These are phyloP conservation scores for Desmodus rotundus DNA, from an alignment of 2,113 vertebrate genomes.

Conservation along the genomic window DNA sequence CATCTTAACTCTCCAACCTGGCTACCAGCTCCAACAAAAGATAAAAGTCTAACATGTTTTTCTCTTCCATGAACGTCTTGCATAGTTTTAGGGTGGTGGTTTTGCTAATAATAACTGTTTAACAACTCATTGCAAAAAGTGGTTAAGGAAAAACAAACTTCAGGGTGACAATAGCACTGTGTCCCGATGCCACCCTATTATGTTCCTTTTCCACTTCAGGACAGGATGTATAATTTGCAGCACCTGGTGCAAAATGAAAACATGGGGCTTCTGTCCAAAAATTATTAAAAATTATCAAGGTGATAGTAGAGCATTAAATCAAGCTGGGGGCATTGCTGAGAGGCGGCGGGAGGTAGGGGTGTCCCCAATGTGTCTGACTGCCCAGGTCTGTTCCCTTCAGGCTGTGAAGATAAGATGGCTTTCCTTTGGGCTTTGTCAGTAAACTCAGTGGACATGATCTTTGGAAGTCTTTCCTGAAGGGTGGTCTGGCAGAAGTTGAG, in stretches of 20 bases:
- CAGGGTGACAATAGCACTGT: background rate
- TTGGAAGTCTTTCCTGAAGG: background rate
- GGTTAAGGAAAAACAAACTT: background rate
- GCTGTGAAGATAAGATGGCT: background rate
- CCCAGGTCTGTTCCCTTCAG: background rate
- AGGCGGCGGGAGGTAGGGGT: fast-evolving
- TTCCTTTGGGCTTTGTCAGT: background rate
- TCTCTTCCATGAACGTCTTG: background rate
- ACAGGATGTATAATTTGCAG: background rate
- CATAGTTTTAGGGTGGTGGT: background rate
- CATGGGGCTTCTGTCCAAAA: background rate
- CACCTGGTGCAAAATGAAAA: background rate
- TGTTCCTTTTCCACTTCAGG: background rate
- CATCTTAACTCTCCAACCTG: background rate
- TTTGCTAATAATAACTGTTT: background rate
- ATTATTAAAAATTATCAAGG: background rate
- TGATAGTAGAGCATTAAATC: background rate
- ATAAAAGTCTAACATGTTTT: background rate
- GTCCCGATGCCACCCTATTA: background rate
- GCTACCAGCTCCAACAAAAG: background rate
- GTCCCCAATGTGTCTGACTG: too few relatives aligned
- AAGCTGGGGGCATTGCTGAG: background rate
- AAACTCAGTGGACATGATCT: background rate
- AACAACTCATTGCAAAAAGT: background rate
- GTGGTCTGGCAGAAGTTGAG: background rate